Evolutionary conservation across 2,113 vertebrate genomes (phyloP).

Genomic region (Seriola aureovittata): DNA sequence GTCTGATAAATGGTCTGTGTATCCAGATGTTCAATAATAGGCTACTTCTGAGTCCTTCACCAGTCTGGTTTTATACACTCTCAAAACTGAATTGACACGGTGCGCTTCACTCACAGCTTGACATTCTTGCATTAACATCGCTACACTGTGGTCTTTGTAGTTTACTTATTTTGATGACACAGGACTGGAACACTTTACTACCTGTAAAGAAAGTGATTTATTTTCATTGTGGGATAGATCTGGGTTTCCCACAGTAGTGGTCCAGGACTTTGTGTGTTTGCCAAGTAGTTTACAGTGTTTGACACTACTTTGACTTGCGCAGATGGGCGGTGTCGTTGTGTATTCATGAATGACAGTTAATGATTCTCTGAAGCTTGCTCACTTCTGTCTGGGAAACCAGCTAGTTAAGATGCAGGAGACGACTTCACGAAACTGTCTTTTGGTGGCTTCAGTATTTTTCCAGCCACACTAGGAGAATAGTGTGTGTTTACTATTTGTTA

Average conservation of each 20-base stretch:
- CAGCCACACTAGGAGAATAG: background rate
- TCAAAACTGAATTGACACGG: slow-evolving; percentile 8
- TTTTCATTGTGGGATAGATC: slow-evolving; percentile 30
- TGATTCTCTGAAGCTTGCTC: slow-evolving; percentile 34
- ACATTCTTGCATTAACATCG: slow-evolving; percentile 23
- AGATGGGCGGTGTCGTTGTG: slow-evolving; percentile 8
- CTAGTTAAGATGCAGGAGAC: slow-evolving; percentile 19
- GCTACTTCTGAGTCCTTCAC: background rate
- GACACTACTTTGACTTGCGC: slow-evolving; percentile 39
- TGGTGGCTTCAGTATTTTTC: slow-evolving; percentile 15
- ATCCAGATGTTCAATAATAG: slow-evolving; percentile 30
- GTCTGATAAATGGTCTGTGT: slow-evolving; percentile 37
- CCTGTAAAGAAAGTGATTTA: slow-evolving; percentile 56
- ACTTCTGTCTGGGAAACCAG: slow-evolving; percentile 48
- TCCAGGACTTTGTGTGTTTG: slow-evolving; percentile 43
- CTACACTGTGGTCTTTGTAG: slow-evolving; percentile 15
- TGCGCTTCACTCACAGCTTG: slow-evolving; percentile 16
- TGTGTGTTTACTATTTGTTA: slow-evolving; percentile 27
- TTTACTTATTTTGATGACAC: slow-evolving; percentile 31
- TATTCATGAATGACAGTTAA: slow-evolving; percentile 40
- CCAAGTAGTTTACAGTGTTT: slow-evolving; percentile 62
- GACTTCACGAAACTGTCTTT: background rate
- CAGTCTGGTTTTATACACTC: background rate
- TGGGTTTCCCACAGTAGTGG: slow-evolving; percentile 56
- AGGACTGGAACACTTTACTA: slow-evolving; percentile 35